These are phyloP conservation scores for Gephyroberyx darwinii DNA, from an alignment of 2,797 vertebrate genomes.

Conservation along the genomic window DNA sequence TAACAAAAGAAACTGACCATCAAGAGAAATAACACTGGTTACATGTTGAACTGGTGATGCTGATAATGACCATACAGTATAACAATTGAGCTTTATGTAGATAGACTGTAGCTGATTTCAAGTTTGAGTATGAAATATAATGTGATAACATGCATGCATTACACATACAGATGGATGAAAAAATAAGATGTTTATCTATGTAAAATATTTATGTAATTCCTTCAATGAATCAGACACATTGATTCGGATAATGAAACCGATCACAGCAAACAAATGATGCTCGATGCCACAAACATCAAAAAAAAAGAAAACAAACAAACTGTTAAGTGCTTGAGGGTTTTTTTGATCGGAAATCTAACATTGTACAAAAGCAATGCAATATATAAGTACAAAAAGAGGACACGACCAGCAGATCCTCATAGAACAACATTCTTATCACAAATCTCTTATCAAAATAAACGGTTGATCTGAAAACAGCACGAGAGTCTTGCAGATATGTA, in stretches of 20 bases:
- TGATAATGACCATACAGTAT: conserved; percentile 24
- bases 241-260: conserved; percentile 19
- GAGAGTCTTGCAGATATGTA: conserved; percentile 26
- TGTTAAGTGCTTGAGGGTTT: conserved; percentile 53
- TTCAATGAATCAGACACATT: conserved; percentile 37
- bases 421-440: conserved; percentile 44
- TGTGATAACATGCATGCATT: conserved; percentile 66
- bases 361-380: conserved; percentile 47
- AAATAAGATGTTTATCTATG: conserved; percentile 13
- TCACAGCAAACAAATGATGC: conserved; percentile 26
- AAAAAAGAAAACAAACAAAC: conserved; percentile 25
- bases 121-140: conserved; percentile 60
- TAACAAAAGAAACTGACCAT: conserved; percentile 36
- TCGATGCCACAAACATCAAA: conserved; percentile 5
- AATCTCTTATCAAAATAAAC: conserved; percentile 38
- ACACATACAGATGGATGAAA: conserved; percentile 28
- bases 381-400: conserved; percentile 61
- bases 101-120: conserved; percentile 49
- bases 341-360: conserved; percentile 42
- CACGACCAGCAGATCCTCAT: conserved; percentile 79
- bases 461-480: conserved; percentile 41
- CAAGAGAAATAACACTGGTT: conserved; percentile 45
- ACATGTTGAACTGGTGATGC: conserved; percentile 29
- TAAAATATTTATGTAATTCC: conserved; percentile 40
- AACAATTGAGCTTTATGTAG: conserved; percentile 21